Conservation (phyloP, 2,888 invertebrate genomes). For the Steinernema hermaphroditum region DNA sequence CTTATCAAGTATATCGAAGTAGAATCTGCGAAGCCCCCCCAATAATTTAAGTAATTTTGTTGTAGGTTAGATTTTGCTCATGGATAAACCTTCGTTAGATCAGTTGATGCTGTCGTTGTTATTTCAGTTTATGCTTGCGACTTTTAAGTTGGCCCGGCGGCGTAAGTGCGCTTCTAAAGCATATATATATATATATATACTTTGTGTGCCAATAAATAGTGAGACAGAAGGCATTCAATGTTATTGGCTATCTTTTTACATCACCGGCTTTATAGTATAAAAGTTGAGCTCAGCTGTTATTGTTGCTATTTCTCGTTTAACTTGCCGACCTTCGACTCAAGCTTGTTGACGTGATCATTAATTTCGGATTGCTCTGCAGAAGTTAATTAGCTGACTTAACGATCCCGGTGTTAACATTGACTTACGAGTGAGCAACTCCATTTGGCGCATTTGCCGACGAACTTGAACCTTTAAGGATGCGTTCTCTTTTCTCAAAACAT, state of each 20-base stretch:
- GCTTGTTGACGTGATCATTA: constrained; percentile 41
- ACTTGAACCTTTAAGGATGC: constrained; percentile 56
- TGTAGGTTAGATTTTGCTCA: background rate
- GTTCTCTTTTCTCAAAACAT: constrained; percentile 60
- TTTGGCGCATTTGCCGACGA: constrained; percentile 58
- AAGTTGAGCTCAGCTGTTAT: constrained; percentile 13
- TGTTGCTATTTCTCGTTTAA: constrained; percentile 37
- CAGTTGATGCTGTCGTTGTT: no score
- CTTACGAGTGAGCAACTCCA: constrained; percentile 60
- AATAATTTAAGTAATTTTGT: background rate
- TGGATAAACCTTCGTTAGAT: constrained; percentile 11
- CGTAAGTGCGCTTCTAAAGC: no score
- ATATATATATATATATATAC: no score
- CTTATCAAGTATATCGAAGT: constrained; percentile 70
- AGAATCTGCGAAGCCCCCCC: constrained; percentile 42
- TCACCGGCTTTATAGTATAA: constrained; percentile 10
- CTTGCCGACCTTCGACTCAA: constrained; percentile 40
- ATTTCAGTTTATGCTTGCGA: no score
- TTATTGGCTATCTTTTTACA: no score
- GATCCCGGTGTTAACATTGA: no score
- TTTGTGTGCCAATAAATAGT: no score
- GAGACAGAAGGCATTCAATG: no score
- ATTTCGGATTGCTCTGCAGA: constrained; percentile 46
- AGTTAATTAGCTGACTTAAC: background rate
- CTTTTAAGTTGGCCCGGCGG: no score